Conservation (phyloP, 2,888 invertebrate species). For the Uloborus plumipes region DNA sequence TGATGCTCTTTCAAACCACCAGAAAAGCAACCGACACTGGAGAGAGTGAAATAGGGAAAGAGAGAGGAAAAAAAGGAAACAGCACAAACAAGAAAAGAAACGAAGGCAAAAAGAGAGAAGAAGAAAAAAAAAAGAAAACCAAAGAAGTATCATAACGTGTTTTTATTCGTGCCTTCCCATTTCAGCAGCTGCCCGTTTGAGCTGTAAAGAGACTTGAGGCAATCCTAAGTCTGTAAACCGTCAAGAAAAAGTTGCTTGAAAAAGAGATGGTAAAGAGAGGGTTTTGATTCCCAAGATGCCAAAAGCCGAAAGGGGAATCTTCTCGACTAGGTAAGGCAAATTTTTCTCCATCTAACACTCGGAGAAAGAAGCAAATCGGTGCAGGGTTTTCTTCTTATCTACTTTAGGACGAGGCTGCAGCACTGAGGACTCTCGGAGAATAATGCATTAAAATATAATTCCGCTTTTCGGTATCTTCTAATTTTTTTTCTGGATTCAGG, state of each 20-base stretch:
- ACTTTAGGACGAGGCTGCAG: conserved; percentile 32
- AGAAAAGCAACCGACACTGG: conserved; percentile 60
- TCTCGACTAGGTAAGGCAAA: conserved; percentile 27
- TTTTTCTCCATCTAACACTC: conserved; percentile 33
- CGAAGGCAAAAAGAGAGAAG: conserved; percentile 3
- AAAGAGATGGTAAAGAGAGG: conserved; percentile 55
- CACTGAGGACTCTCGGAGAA: conserved; percentile 25
- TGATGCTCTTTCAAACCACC: conserved; percentile 57
- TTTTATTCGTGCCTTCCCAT: conserved; percentile 59
- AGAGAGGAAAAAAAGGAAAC: conserved; percentile 15
- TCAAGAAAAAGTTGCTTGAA: conserved; percentile 51
- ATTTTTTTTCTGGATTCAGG: conserved; percentile 11
- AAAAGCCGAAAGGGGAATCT: conserved; percentile 39
- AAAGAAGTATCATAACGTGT: conserved; percentile 61
- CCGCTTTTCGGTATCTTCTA: conserved; percentile 12
- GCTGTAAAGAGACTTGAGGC: conserved; percentile 63
- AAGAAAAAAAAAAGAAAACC: conserved; percentile 12
- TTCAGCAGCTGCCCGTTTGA: conserved; percentile 57
- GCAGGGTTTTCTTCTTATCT: conserved; percentile 57
- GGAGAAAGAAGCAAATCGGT: conserved; percentile 47
- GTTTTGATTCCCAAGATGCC: conserved; percentile 53
- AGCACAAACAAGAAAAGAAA: conserved; percentile 22
- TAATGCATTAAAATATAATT: conserved; percentile 63
- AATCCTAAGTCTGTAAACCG: conserved; percentile 62
- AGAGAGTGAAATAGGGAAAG: conserved; percentile 6